These are phyloP conservation scores for Xanthostigma xanthostigma DNA, from an alignment of 2,888 invertebrate species.

Conservation along the genomic window DNA sequence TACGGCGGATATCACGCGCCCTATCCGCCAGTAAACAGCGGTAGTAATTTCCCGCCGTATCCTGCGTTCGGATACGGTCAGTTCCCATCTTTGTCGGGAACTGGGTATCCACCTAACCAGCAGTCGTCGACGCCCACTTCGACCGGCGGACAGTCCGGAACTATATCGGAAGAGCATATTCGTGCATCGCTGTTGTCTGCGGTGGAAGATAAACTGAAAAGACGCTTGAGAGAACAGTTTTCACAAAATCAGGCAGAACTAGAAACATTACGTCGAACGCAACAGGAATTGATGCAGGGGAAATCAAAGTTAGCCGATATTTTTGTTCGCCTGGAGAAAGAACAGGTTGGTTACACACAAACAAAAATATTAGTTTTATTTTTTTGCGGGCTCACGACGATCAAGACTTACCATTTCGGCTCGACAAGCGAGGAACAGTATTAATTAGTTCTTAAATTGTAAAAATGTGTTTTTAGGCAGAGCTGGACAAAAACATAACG, in stretches of 20 bases:
- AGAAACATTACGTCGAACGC: slow-evolving; percentile 73
- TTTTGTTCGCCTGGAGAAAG: slow-evolving; percentile 57
- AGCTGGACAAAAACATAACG: slow-evolving; percentile 70
- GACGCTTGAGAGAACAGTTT: slow-evolving; percentile 77
- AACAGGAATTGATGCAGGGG: slow-evolving; percentile 74
- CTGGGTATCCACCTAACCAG: slow-evolving; percentile 23
- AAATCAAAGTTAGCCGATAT: slow-evolving; percentile 69
- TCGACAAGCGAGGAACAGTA: no score
- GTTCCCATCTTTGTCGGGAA: slow-evolving; percentile 15
- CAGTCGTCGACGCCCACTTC: slow-evolving; percentile 26
- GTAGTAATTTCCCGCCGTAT: slow-evolving; percentile 18
- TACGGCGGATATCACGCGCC: slow-evolving; percentile 21
- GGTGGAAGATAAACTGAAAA: slow-evolving; percentile 83
- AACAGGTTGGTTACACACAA: slow-evolving; percentile 32
- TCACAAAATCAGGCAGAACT: slow-evolving; percentile 85
- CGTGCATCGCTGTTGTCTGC: slow-evolving; percentile 86
- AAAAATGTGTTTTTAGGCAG: slow-evolving; percentile 34
- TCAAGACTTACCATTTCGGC: background rate
- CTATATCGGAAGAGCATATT: slow-evolving; percentile 92
- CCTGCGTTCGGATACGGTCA: background rate
- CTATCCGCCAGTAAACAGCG: slow-evolving; percentile 33
- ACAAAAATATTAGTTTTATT: background rate
- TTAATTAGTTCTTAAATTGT: background rate
- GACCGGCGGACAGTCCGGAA: slow-evolving; percentile 39
- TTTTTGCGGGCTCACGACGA: background rate